Percentiles rank a stretch among this genome's conserved stretches.
phyloP scores from a whole-genome alignment of 2,113 vertebrate genomes.

The Leucoraja erinaceus region DNA sequence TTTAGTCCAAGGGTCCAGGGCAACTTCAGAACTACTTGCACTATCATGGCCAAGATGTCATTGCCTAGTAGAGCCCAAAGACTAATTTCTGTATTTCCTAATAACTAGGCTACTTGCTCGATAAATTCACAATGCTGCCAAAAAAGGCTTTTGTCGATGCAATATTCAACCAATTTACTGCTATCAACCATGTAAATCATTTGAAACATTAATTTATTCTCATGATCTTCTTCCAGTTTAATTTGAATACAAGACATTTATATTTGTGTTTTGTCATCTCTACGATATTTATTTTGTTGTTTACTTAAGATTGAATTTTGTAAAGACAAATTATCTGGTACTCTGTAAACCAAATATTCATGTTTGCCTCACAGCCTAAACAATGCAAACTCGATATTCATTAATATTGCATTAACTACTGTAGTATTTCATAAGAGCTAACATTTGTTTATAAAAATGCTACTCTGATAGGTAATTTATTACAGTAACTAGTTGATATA shows the following conservation, averaged over 20 bases:
- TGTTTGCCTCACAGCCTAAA: not conserved
- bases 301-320: not conserved
- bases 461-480: not conserved
- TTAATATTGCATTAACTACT: conserved; percentile 6
- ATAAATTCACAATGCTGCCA: not conserved
- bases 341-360: not conserved
- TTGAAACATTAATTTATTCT: not conserved
- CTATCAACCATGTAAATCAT: not conserved
- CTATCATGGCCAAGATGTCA: not conserved
- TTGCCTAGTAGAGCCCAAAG: not conserved
- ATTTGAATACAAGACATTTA: not conserved
- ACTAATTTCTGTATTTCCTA: not conserved
- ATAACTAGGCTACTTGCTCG: not conserved
- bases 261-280: not conserved
- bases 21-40: not conserved
- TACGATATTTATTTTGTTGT: not conserved
- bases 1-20: not conserved
- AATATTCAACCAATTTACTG: not conserved
- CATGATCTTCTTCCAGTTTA: not conserved
- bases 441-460: not conserved
- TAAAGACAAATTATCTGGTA: conserved; percentile 6
- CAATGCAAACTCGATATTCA: not conserved
- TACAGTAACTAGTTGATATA: not conserved
- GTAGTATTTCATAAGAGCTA: not conserved
- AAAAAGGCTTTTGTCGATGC: not conserved